These are phyloP conservation scores for Platycheirus rosarum DNA, from an alignment of 2,888 invertebrate genomes.

Conservation along the genomic window DNA sequence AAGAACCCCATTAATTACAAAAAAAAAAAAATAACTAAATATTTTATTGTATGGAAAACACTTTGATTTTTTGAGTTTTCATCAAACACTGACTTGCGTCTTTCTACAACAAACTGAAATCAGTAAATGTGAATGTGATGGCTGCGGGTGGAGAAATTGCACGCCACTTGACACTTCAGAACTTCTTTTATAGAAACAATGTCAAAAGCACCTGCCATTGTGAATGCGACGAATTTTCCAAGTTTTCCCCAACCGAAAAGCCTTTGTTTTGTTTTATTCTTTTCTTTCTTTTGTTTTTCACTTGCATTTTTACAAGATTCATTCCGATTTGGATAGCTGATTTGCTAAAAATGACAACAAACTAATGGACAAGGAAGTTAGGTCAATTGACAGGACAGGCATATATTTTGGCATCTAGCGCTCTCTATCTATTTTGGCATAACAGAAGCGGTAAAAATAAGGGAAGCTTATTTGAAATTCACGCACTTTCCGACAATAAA, in stretches of 20 bases:
- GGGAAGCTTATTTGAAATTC: background rate
- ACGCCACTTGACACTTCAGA: conserved; percentile 57
- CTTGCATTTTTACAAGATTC: conserved; percentile 18
- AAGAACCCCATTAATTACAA: conserved; percentile 45
- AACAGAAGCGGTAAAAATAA: background rate
- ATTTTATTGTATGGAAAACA: conserved; percentile 8
- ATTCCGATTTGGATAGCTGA: background rate
- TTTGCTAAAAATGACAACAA: background rate
- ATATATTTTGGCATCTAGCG: background rate
- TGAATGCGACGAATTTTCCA: conserved; percentile 18
- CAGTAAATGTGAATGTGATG: conserved; percentile 32
- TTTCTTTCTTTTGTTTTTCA: conserved; percentile 57
- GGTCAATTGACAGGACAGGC: background rate
- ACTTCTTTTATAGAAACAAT: conserved; percentile 32
- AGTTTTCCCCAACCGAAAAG: conserved; percentile 3
- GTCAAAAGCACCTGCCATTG: conserved; percentile 51
- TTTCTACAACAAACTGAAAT: conserved; percentile 33
- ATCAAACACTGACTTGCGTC: conserved; percentile 27
- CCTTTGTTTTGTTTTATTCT: conserved; percentile 11
- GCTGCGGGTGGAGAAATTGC: conserved; percentile 22
- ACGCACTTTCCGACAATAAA: background rate
- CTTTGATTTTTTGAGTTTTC: conserved; percentile 33
- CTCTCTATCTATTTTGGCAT: background rate
- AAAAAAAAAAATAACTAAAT: conserved; percentile 7
- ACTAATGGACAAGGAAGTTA: background rate